Percentiles rank a stretch among this genome's conserved stretches.
Conservation (phyloP, 2,797 vertebrate genomes). For the Limnodromus scolopaceus region DNA sequence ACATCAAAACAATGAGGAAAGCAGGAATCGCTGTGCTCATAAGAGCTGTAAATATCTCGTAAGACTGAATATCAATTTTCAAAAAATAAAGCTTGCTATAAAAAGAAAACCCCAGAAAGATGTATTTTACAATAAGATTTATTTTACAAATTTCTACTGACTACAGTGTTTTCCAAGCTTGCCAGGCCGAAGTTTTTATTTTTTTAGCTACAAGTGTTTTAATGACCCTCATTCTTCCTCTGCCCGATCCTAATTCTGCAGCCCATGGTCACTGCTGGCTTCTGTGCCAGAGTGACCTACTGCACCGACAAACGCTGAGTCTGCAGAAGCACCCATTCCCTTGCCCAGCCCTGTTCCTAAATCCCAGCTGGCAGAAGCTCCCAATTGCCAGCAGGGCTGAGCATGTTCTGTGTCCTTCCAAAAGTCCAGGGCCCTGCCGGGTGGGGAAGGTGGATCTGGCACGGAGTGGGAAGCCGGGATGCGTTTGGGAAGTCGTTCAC, state of each 20-base stretch:
- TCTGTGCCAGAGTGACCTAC: not conserved
- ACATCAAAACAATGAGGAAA: slow-evolving; percentile 8
- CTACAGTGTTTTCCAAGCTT: not conserved
- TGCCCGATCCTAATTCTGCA: not conserved
- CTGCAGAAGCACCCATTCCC: not conserved
- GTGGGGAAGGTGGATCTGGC: not conserved
- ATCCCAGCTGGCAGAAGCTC: not conserved
- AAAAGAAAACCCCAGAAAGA: not conserved
- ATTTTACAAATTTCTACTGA: slow-evolving; percentile 35
- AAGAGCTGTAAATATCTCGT: slow-evolving; percentile 37
- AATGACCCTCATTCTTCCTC: slow-evolving; percentile 25
- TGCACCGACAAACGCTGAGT: not conserved
- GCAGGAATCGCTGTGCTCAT: not conserved
- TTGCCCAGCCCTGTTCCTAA: not conserved
- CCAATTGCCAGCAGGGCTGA: not conserved
- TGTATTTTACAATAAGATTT: slow-evolving; percentile 13
- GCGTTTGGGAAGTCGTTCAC: not conserved
- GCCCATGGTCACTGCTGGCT: not conserved
- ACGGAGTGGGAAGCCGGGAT: not conserved
- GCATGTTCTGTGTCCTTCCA: not conserved
- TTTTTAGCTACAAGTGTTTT: not conserved
- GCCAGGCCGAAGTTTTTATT: not conserved
- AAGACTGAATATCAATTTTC: slow-evolving; percentile 41
- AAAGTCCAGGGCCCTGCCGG: not conserved
- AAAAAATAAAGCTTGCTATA: slow-evolving; percentile 40